phyloP scores from a whole-genome alignment of 2,113 vertebrate genomes.

The Labeo rohita region DNA sequence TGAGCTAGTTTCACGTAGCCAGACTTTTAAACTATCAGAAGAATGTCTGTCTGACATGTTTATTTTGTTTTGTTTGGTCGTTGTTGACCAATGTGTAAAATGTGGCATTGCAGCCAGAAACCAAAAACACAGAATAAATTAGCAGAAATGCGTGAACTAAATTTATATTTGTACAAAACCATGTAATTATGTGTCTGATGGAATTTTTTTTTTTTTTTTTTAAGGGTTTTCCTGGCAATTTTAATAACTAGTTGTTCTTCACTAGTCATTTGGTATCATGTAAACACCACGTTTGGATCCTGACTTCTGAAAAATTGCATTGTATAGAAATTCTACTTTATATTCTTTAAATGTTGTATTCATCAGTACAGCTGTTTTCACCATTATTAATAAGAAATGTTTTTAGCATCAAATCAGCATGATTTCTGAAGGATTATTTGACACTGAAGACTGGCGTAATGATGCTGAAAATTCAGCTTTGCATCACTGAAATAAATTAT shows the following conservation, averaged over 20 bases:
- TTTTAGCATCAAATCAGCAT: background rate
- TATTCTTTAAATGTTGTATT: background rate
- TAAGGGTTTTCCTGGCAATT: background rate
- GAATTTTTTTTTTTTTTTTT: background rate
- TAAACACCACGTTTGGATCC: too few relatives aligned
- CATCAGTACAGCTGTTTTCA: background rate
- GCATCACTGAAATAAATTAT: background rate
- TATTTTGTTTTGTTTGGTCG: background rate
- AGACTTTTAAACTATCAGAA: background rate
- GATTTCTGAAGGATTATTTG: background rate
- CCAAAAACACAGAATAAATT: background rate
- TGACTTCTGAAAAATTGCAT: background rate
- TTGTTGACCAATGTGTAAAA: too few relatives aligned
- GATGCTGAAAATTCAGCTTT: background rate
- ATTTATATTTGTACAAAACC: background rate
- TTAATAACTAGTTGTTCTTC: background rate
- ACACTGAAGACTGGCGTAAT: background rate
- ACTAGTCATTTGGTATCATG: too few relatives aligned
- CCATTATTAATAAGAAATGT: background rate
- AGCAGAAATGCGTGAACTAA: background rate
- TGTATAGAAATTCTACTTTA: background rate
- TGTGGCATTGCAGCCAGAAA: background rate
- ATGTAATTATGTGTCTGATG: background rate
- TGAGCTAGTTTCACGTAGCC: background rate
- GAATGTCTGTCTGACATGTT: background rate